Conservation (phyloP, 2,888 invertebrate genomes). For the Vesta saturnalis region DNA sequence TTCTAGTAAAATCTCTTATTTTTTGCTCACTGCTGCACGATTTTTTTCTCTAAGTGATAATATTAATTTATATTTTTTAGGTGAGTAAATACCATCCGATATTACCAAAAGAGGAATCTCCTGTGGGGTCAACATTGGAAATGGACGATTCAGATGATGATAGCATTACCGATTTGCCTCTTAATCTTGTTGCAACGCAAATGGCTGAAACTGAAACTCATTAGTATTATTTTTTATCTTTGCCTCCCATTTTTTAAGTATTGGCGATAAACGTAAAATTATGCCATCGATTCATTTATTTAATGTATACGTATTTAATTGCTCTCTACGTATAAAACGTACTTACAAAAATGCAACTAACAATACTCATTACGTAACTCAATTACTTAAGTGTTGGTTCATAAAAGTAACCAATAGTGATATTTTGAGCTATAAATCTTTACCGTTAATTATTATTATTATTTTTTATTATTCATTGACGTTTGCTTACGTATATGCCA, state of each 20-base stretch:
- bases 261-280: background rate
- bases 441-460: conserved; percentile 29
- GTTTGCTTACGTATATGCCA: conserved; percentile 39
- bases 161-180: conserved; percentile 70
- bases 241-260: background rate
- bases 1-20: no score
- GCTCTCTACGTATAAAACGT: conserved; percentile 39
- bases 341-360: conserved; percentile 39
- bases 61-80: conserved; percentile 2
- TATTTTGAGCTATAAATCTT: conserved; percentile 41
- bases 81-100: conserved; percentile 52
- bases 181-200: conserved; percentile 77
- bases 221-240: conserved; percentile 43
- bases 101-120: conserved; percentile 55
- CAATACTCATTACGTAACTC: conserved; percentile 40
- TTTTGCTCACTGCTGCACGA: no score
- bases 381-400: conserved; percentile 40
- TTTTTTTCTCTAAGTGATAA: background rate
- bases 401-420: conserved; percentile 36
- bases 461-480: background rate
- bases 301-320: conserved; percentile 31
- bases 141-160: conserved; percentile 63
- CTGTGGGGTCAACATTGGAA: conserved; percentile 53
- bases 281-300: background rate
- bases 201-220: conserved; percentile 68